Base-by-base conservation (phyloP, 2,113 vertebrate species). In the Argyrosomus japonicus region DNA sequence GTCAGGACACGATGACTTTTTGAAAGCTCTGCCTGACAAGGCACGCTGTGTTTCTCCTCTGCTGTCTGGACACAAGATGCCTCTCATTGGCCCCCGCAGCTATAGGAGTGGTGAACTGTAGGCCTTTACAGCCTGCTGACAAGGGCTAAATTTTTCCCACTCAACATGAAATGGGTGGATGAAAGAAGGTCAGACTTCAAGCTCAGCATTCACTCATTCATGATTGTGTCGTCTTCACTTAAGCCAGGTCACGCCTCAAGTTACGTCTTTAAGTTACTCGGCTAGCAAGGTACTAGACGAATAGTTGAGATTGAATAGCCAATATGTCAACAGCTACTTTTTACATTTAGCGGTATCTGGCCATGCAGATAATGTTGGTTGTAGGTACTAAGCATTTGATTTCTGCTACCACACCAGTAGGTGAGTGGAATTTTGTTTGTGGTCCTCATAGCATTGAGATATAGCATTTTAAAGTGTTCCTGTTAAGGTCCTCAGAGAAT, bases 31-130 rank as follows among this genome's bases (percentile, higher is more conserved):
- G 43, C 4, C 54, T 80, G 56, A 75, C n/a, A 57, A 79, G 69
- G 15, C 62, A 45, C 1, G 5, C 40, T 63, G 54, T 79, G 68
- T 80, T 68, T 79, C 17, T 58, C 51, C 54, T 36, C n/a, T 56
- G 6, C 36, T 50, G 78, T 82, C 62, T 77, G 80, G 53, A 71
- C 47, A 71, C 63, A 74, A 45, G 68, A 69, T 64, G 74, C 70
- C 23, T 75, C 23, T 79, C 53, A 29, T 27, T 77, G 71, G 43
- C 68, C 56, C 14, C 18, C 15, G 8, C 12, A 10, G 74, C 53
- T 54, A 27, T 12, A 67, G n/a, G 61, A 73, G 57, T 71, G 72
- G 17, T 62, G 53, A 68, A 73, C 40, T 72, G 11, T 7, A 32
- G 61, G 29, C 51, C 68, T 90, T 65, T 40, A 77, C 18, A 62